Evolutionary conservation across 2,888 invertebrate genomes (phyloP), one percentile per base, ranked within the genome.

Genomic region (Sphecodes monilicornis): DNA sequence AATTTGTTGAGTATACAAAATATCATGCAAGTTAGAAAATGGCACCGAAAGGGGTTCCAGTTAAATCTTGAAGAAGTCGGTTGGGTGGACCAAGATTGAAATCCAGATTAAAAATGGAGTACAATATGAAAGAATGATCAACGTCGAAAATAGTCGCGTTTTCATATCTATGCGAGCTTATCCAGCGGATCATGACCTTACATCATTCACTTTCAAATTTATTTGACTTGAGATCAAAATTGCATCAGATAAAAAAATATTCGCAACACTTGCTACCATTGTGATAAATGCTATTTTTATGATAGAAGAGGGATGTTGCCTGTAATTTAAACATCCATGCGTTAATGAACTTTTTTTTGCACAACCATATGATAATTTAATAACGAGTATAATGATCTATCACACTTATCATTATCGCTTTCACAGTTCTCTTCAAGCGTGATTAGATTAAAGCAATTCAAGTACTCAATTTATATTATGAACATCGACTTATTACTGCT

Each of bases 151-250:
- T 78, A 71, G 64, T 50, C 26, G 1, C 22, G 54, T 78, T 66
- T 78, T 41, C 73, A 54, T 57, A 32, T 66, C 26, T 57, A 70
- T 60, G 50, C 46, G n/a, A 18, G 18, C 22, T 82, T 79, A 73
- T 84, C 78, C 77, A 60, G 50, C 10, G 16, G 74, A 77, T 82
- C 79, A 26, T 82, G 82, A 86, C 74, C 79, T 36, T n/a, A n/a
- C 11, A 54, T 54, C 54, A n/a, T 54, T 54, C 54, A 8, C 36
- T 79, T 78, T 75, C 32, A 29, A 70, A 60, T 50, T 13, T 69
- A n/a, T 13, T 54, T 6, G 2, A 74, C 32, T 50, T 11, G 16
- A 66, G 50, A 43, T 81, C 13, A 39, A 22, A 26, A 68, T 78
- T 18, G 22, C 36, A 68, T 36, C 18, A 68, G 57, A 71, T 41